phyloP scores from a whole-genome alignment of 2,888 invertebrate genomes.

The Tanytarsus gracilentus region DNA sequence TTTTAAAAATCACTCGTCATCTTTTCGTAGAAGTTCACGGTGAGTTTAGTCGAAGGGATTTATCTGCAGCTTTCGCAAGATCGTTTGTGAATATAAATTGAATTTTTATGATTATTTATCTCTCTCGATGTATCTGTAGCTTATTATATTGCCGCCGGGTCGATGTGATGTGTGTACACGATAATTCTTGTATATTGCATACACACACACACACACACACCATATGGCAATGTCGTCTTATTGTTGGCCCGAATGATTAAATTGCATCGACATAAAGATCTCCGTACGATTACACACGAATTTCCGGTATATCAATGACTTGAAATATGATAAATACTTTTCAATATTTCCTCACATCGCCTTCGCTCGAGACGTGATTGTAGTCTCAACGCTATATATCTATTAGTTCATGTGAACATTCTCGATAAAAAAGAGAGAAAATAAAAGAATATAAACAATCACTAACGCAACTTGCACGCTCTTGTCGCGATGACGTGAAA shows the following conservation, averaged over 20 bases:
- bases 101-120: conserved; percentile 19
- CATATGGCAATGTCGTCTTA: not conserved
- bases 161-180: not conserved
- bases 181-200: conserved; percentile 1
- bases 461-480: not conserved
- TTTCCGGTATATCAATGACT: conserved; percentile 23
- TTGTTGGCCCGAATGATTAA: not conserved
- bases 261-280: conserved; percentile 14
- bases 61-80: not conserved
- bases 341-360: conserved; percentile 22
- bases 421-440: conserved; percentile 10
- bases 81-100: conserved; percentile 20
- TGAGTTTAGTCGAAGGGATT: no score
- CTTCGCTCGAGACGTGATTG: conserved; percentile 17
- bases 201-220: not conserved
- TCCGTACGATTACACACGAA: conserved; percentile 15
- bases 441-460: not conserved
- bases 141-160: not conserved
- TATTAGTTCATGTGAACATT: conserved; percentile 2
- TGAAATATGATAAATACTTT: conserved; percentile 26
- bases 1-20: no score
- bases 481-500: conserved; percentile 19
- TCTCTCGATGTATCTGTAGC: not conserved
- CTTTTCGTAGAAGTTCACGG: no score
- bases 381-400: not conserved